Evolutionary conservation across 2,888 invertebrate species (phyloP), one percentile per base, ranked within the genome.

Genomic region (Steinernema hermaphroditum): DNA sequence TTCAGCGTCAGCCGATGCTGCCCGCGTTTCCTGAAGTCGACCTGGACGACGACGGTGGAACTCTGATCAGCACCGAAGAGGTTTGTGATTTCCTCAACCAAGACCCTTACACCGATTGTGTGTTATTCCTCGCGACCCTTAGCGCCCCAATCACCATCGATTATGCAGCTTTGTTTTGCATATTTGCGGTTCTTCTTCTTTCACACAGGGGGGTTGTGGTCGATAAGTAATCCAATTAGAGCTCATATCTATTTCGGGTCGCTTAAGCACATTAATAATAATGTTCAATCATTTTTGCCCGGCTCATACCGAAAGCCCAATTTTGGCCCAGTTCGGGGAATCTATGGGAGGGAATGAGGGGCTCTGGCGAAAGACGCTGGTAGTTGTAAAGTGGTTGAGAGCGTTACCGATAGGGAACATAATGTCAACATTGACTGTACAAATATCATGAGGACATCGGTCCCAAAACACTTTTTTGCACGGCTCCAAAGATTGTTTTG

Each of bases 11-110:
- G 19, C 62, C 62, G 32, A 32, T 62, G 62, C 22, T 62, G 32
- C 62, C 62, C 62, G 62, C 62, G 62, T 62, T 73, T 27, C 78
- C 79, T 22, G 77, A 80, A 24, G 74, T 83, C 57, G 82, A 84
- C 75, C 74, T 82, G 27, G 80, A 84, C 41, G 84, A 83, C 9
- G 80, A 84, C 44, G 84, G 83, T 6, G 84, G 84, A 22, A 77
- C 75, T 14, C 69, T 83, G 29, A 71, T 80, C 27, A 76, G 74
- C 54, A 75, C 80, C 24, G 76, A 78, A 37, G 78, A 83, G 80
- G 83, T 83, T 71, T 50, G 72, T 19, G 44, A 24, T 27, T 19
- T 34, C 12, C 1, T n/a, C 14, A 22, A 22, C 54, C 9, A 14
- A 14, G 41, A 41, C 41, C 41, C 43, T 41, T 41, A 41, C 43